Percentiles rank a stretch among this genome's conserved stretches.
These are phyloP conservation scores for Falco peregrinus DNA, from an alignment of 2,797 vertebrate genomes.

Conservation along the genomic window DNA sequence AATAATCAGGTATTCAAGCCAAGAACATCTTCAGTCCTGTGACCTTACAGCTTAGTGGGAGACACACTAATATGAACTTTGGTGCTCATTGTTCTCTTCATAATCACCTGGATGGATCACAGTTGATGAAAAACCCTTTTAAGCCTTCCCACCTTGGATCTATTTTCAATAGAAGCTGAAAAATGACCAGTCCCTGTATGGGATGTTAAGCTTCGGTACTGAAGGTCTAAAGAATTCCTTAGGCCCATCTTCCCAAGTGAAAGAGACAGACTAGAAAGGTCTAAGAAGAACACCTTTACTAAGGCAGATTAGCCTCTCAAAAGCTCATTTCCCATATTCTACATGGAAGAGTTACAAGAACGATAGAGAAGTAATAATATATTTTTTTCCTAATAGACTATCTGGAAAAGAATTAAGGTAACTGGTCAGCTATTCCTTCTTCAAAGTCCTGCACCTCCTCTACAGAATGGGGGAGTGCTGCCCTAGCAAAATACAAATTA, in stretches of 20 bases:
- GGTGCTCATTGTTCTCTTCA: neutral
- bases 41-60: neutral
- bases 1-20: neutral
- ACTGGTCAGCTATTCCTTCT: neutral
- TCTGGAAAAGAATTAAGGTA: neutral
- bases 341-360: neutral
- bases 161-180: neutral
- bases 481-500: neutral
- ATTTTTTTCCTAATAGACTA: neutral
- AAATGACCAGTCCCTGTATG: neutral
- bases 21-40: neutral
- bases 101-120: neutral
- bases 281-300: neutral
- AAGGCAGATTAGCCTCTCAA: neutral
- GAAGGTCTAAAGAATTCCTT: neutral
- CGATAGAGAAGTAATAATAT: accelerated
- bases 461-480: neutral
- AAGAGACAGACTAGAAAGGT: neutral
- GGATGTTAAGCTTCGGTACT: neutral
- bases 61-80: neutral
- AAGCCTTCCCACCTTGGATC: neutral
- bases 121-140: neutral
- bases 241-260: neutral
- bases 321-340: neutral
- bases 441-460: slow-evolving; percentile 3